Conservation (phyloP, 2,888 invertebrate species). For the Cepaea hortensis region DNA sequence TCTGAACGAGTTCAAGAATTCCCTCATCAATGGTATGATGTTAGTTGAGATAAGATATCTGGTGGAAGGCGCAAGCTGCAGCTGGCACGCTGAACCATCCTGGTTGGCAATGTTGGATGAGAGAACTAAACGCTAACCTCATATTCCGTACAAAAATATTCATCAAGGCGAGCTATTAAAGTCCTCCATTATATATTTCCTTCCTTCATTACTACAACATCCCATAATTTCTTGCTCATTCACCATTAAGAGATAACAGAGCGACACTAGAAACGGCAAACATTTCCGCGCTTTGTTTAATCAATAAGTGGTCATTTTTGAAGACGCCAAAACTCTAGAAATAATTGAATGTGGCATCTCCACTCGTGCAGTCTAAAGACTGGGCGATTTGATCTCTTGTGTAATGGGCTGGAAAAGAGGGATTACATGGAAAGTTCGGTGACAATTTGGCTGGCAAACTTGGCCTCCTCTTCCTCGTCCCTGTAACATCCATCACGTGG, state of each 20-base stretch:
- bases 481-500: constrained; percentile 43
- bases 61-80: too few relatives aligned
- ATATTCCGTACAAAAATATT: not conserved
- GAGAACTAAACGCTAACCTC: not conserved
- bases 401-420: constrained; percentile 37
- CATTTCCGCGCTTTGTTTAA: constrained; percentile 8
- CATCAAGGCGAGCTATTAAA: not conserved
- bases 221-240: constrained; percentile 24
- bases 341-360: constrained; percentile 36
- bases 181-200: not conserved
- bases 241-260: constrained; percentile 40
- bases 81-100: too few relatives aligned
- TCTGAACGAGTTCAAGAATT: too few relatives aligned
- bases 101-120: too few relatives aligned
- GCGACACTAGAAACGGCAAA: constrained; percentile 1
- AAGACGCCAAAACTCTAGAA: constrained; percentile 3
- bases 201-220: constrained; percentile 9
- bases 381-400: constrained; percentile 37
- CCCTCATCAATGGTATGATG: too few relatives aligned
- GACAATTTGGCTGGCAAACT: constrained; percentile 39
- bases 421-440: constrained; percentile 39
- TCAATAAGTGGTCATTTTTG: constrained; percentile 38
- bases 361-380: not conserved
- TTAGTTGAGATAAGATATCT: too few relatives aligned
- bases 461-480: constrained; percentile 26